Percentiles rank a stretch among this genome's conserved stretches.
These are phyloP conservation scores for Ptychodera flava DNA, from an alignment of 35 echinoderm and acorn worm genomes.

Conservation along the genomic window DNA sequence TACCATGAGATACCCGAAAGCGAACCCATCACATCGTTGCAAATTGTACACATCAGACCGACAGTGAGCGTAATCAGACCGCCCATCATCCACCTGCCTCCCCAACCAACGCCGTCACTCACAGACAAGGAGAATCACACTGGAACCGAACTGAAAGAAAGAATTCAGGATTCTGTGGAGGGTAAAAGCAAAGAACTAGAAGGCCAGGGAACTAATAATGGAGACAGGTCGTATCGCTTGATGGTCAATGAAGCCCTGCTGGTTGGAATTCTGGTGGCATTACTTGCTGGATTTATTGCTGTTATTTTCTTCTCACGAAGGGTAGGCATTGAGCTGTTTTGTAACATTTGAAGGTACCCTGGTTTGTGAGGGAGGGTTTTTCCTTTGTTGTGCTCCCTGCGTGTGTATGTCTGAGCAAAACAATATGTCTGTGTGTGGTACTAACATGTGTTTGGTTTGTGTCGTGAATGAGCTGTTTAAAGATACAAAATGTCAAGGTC, in stretches of 20 bases:
- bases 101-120: not conserved
- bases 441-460: no score
- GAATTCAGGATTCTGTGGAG: not conserved
- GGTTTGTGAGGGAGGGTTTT: no score
- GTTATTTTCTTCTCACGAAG: not conserved
- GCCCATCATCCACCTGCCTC: not conserved
- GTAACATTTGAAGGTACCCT: no score
- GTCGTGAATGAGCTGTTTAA: no score
- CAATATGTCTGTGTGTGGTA: no score
- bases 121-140: not conserved
- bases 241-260: not conserved
- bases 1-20: conserved; percentile 66
- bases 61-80: not conserved
- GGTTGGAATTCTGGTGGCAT: not conserved
- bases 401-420: no score
- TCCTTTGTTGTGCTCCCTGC: no score
- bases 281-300: not conserved
- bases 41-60: not conserved
- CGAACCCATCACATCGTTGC: not conserved
- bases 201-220: not conserved
- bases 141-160: not conserved
- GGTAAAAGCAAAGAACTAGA: not conserved
- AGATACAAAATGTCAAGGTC: no score
- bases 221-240: not conserved
- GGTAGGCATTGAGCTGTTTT: not conserved